phyloP scores from a whole-genome alignment of 2,888 invertebrate species.

The Disparrhopalites patrizii region DNA sequence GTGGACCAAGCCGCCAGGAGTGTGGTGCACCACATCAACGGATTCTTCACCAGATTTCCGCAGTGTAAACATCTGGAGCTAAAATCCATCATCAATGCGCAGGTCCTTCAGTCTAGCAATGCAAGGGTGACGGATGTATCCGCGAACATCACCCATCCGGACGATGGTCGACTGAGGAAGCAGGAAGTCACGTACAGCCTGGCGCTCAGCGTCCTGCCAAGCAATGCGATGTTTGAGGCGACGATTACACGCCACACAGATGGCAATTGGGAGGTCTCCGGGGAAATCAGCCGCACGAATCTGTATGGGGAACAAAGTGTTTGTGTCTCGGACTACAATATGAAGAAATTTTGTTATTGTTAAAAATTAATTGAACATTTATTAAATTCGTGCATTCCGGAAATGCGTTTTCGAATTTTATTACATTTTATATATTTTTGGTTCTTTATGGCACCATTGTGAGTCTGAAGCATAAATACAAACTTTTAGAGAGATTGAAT shows the following conservation, averaged over 20 bases:
- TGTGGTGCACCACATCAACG: slow-evolving; percentile 64
- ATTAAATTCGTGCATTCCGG: no score
- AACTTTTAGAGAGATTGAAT: no score
- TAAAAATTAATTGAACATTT: no score
- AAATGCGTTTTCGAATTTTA: no score
- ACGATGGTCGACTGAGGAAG: neutral
- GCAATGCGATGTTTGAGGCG: slow-evolving; percentile 10
- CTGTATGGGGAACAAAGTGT: slow-evolving; percentile 21
- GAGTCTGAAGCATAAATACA: no score
- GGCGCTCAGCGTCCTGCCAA: neutral
- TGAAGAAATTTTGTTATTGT: slow-evolving; percentile 6
- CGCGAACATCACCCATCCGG: neutral
- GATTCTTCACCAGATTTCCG: slow-evolving; percentile 57
- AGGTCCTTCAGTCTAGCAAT: slow-evolving; percentile 46
- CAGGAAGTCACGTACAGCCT: neutral
- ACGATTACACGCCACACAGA: neutral
- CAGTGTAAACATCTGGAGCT: slow-evolving; percentile 63
- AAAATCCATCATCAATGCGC: slow-evolving; percentile 62
- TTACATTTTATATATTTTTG: no score
- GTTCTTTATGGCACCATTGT: no score
- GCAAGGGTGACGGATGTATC: neutral
- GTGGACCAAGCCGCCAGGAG: slow-evolving; percentile 53
- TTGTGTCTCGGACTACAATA: slow-evolving; percentile 16
- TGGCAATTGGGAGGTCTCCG: neutral
- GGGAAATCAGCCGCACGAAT: slow-evolving; percentile 21